Percentiles rank a stretch among this genome's conserved stretches.
Evolutionary conservation across 2,888 invertebrate genomes (phyloP).

Genomic region (Tetheella fluctuosa): DNA sequence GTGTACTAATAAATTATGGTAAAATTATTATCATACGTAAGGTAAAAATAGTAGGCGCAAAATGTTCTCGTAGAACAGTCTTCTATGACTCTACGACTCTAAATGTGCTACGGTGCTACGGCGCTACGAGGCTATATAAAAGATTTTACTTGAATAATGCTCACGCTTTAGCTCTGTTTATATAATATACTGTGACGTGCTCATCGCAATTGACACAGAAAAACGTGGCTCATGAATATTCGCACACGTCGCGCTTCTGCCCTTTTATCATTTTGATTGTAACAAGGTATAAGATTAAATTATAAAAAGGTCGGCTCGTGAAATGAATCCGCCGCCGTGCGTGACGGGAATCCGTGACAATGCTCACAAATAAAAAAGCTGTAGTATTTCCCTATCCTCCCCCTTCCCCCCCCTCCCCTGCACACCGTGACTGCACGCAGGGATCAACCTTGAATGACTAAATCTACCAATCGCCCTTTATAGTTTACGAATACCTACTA

Average conservation of each 20-base stretch:
- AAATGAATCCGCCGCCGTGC: slow-evolving; percentile 55
- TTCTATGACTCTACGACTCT: neutral
- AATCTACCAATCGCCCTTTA: neutral
- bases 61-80: neutral
- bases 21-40: too few relatives aligned
- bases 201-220: slow-evolving; percentile 21
- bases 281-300: slow-evolving; percentile 65
- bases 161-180: neutral
- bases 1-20: too few relatives aligned
- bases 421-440: neutral
- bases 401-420: slow-evolving; percentile 5
- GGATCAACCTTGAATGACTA: neutral
- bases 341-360: slow-evolving; percentile 43
- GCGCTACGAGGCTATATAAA: neutral
- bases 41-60: too few relatives aligned
- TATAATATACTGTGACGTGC: neutral
- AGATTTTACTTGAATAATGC: neutral
- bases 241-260: slow-evolving; percentile 30
- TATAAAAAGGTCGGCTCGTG: slow-evolving; percentile 58
- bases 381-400: neutral
- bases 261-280: slow-evolving; percentile 58
- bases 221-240: slow-evolving; percentile 38
- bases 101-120: neutral
- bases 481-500: neutral
- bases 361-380: slow-evolving; percentile 13